These are phyloP conservation scores for Patella caerulea DNA, from an alignment of 2,888 invertebrate genomes.

Conservation along the genomic window DNA sequence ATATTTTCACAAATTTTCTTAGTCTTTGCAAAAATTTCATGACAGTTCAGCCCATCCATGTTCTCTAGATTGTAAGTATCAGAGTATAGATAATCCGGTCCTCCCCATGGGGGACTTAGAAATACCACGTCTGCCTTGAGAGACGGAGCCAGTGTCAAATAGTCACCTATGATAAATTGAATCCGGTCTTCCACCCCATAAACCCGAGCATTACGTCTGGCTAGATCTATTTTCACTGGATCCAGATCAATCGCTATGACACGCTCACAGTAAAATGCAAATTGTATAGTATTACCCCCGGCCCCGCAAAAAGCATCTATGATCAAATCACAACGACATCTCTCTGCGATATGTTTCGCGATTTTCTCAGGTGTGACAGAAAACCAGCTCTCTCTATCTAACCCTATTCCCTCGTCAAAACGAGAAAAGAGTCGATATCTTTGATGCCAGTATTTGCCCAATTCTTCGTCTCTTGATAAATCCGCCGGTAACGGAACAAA, in stretches of 20 bases:
- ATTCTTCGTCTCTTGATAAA: constrained; percentile 46
- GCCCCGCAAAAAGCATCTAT: constrained; percentile 98
- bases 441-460: constrained; percentile 27
- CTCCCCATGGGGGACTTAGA: constrained; percentile 99
- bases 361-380: constrained; percentile 98
- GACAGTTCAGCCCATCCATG: constrained; percentile 81
- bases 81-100: constrained; percentile 82
- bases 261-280: constrained; percentile 87
- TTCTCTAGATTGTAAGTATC: constrained; percentile 80
- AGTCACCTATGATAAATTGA: constrained; percentile 94
- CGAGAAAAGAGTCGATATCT: constrained; percentile 45
- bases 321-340: constrained; percentile 82
- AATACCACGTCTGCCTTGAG: constrained; percentile 87
- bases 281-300: constrained; percentile 97
- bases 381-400: constrained; percentile 98
- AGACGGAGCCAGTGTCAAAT: constrained; percentile 74
- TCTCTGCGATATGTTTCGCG: constrained; percentile 89
- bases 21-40: constrained; percentile 79
- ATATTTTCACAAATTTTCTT: constrained; percentile 83
- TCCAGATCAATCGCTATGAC: constrained; percentile 94
- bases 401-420: constrained; percentile 90
- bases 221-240: constrained; percentile 88
- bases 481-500: constrained; percentile 42
- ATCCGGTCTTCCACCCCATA: constrained; percentile 91
- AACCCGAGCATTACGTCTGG: constrained; percentile 89